Base-by-base conservation (phyloP, 2,888 invertebrate species). In the Polymixis lichenea region DNA sequence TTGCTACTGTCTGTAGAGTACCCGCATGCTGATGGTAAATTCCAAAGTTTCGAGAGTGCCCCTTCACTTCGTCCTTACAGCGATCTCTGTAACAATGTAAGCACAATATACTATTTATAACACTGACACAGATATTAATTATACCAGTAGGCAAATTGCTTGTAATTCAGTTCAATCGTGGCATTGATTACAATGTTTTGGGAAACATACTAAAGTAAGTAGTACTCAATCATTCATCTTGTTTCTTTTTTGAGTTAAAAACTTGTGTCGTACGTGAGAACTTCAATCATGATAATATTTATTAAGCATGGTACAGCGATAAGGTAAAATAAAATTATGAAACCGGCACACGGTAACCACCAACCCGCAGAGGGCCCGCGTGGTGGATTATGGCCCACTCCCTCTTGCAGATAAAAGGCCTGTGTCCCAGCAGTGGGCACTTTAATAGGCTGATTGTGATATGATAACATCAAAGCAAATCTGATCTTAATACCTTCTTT, bases 31-130 rank as follows among this genome's bases (percentile, higher is more conserved):
- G 22, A 49, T 60, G 32, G 38, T 32, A 56, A 60, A 65, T 80
- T 60, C 65, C 46, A 80, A 58, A 11, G 64, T 53, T 73, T 9
- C 32, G 80, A 84, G 65, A 76, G 65, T 55, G 72, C 19, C 82
- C 85, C 82, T 82, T 82, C 85, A 84, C 82, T 82, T 76, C 49
- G 72, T 84, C 85, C 85, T 82, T 76, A 62, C 19, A 49, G 61
- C 25, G 71, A 53, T 71, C 11, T 61, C 7, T 32, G 15, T 8
- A 64, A 25, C 22, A 46, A 64, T 60, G 32, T 43, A 15, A 53
- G 43, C 51, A 9, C 13, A 43, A 19, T n/a, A n/a, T n/a, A n/a
- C n/a, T n/a, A n/a, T n/a, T n/a, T n/a, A n/a, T n/a, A n/a, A n/a
- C n/a, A 51, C 38, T 51, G n/a, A 28, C 32, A 49, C 46, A 51